Evolutionary conservation across 1,140 invertebrate species (phyloP).

Genomic region (Polyergus mexicanus): DNA sequence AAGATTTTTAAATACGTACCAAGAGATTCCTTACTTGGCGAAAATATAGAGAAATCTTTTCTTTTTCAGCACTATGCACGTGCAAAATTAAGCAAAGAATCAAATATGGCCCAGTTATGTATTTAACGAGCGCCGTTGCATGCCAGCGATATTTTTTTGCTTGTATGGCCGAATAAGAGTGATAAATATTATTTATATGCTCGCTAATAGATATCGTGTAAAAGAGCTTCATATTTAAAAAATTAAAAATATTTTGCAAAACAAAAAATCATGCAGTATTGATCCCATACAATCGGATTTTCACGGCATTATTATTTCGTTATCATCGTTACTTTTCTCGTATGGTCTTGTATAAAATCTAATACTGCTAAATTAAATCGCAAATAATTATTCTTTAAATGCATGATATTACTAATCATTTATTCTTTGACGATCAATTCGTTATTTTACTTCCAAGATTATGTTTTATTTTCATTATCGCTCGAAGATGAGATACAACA

Average conservation of each 20-base stretch:
- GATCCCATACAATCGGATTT: conserved; percentile 36
- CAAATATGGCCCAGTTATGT: background rate
- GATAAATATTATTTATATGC: conserved; percentile 6
- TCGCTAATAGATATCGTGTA: conserved; percentile 38
- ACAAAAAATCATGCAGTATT: conserved; percentile 44
- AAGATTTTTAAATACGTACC: conserved; percentile 50
- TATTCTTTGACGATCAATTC: background rate
- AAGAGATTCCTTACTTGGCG: conserved; percentile 39
- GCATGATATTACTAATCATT: background rate
- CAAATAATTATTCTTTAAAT: conserved; percentile 42
- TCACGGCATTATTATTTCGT: conserved; percentile 22
- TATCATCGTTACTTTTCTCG: conserved; percentile 41
- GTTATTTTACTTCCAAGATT: background rate
- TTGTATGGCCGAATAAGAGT: conserved; percentile 7
- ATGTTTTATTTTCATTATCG: conserved; percentile 9
- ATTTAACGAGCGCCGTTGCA: conserved; percentile 34
- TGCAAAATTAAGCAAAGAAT: conserved; percentile 35
- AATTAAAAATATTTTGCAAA: conserved; percentile 45
- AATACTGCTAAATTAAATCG: conserved; percentile 20
- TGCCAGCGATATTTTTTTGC: conserved; percentile 26
- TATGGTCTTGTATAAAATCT: conserved; percentile 33
- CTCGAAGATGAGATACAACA: background rate
- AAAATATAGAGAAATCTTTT: conserved; percentile 28
- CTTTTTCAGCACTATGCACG: conserved; percentile 3
- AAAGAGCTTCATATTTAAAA: background rate